These are phyloP conservation scores for Thera britannica DNA, from an alignment of 2,888 invertebrate species.

Conservation along the genomic window DNA sequence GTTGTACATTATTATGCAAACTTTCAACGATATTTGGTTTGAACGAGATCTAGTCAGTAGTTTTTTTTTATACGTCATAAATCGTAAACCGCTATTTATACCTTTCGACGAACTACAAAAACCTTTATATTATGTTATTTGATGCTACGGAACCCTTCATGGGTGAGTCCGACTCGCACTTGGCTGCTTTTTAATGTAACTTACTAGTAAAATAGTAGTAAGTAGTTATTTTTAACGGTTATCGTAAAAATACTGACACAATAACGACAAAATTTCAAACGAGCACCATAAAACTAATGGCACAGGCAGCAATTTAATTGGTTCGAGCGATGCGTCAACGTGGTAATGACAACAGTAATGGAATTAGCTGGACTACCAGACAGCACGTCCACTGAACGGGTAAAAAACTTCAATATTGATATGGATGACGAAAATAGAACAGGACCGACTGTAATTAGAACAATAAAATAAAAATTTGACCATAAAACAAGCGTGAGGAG, in stretches of 20 bases:
- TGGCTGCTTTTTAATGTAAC: too few relatives aligned
- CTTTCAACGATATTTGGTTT: too few relatives aligned
- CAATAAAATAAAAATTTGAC: not conserved
- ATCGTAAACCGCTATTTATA: too few relatives aligned
- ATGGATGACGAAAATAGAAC: conserved; percentile 26
- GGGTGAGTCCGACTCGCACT: too few relatives aligned
- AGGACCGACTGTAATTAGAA: conserved; percentile 1
- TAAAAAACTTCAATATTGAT: conserved; percentile 35
- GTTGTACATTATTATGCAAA: too few relatives aligned
- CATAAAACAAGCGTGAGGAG: not conserved
- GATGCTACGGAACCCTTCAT: too few relatives aligned
- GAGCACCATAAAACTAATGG: conserved; percentile 11
- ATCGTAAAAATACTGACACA: not conserved
- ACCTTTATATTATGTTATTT: too few relatives aligned
- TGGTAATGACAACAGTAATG: conserved; percentile 47
- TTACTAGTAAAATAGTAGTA: too few relatives aligned
- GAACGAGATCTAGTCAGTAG: too few relatives aligned
- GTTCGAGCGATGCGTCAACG: conserved; percentile 46
- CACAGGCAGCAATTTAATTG: conserved; percentile 44
- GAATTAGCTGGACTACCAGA: conserved; percentile 39
- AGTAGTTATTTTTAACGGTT: not conserved
- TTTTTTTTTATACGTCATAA: too few relatives aligned
- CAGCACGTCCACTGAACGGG: conserved; percentile 15
- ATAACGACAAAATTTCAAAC: conserved; percentile 1
- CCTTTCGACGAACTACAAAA: too few relatives aligned